A percentile compares a stretch with the other conserved stretches of the same genome.
phyloP scores from a whole-genome alignment of 2,113 vertebrate genomes.

The Channa maculata region DNA sequence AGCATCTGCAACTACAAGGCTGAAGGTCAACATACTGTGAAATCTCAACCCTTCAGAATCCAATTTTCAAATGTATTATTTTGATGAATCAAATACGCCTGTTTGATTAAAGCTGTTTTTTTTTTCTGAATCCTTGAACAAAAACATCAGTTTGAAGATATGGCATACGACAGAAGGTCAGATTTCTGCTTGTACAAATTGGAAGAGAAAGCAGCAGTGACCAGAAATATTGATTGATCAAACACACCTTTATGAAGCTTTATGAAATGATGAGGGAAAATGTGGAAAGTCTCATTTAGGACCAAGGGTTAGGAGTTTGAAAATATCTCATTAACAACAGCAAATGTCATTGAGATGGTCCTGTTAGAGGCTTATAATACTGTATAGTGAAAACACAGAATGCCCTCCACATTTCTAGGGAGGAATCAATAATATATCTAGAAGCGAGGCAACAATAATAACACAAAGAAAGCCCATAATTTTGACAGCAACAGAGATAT shows the following conservation, averaged over 20 bases:
- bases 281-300: slow-evolving; percentile 44
- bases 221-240: slow-evolving; percentile 22
- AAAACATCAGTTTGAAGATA: slow-evolving; percentile 5
- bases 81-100: neutral
- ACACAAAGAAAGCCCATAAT: neutral
- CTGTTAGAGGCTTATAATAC: neutral
- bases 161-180: slow-evolving; percentile 9
- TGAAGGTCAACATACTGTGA: neutral
- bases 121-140: slow-evolving; percentile 18
- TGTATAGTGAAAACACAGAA: neutral
- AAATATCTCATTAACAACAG: slow-evolving; percentile 33
- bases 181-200: slow-evolving; percentile 20
- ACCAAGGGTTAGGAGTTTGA: slow-evolving; percentile 16
- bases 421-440: neutral
- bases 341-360: slow-evolving; percentile 21
- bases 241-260: neutral
- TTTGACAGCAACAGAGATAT: slow-evolving; percentile 24
- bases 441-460: neutral
- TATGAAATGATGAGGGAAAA: slow-evolving; percentile 27
- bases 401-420: neutral
- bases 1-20: neutral
- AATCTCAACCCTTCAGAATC: neutral
- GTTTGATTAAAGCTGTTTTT: neutral
- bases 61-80: neutral
- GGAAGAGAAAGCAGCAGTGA: slow-evolving; percentile 24